A percentile compares a stretch with the other conserved stretches of the same genome.
phyloP scores from a whole-genome alignment of 2,888 invertebrate species.

The Melieria omissa region DNA sequence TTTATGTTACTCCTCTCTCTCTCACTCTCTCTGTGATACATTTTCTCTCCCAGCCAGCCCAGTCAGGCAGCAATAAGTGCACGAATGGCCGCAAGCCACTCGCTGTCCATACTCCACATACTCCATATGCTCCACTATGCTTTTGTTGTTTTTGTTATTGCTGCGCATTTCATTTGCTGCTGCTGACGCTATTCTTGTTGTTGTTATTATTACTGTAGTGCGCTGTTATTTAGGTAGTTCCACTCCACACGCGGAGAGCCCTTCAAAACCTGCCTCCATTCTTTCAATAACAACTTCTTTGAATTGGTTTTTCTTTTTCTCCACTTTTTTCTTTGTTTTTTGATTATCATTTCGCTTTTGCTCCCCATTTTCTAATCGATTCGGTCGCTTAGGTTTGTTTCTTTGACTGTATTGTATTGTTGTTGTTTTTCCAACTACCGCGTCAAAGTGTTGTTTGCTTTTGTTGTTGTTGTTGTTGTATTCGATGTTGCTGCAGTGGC shows the following conservation, averaged over 20 bases:
- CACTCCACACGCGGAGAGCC: background rate
- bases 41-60: too few relatives aligned
- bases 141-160: background rate
- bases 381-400: background rate
- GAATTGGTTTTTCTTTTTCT: background rate
- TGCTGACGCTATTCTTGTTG: too few relatives aligned
- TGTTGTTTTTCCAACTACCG: constrained; percentile 2
- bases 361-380: constrained; percentile 4
- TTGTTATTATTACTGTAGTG: too few relatives aligned
- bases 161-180: background rate
- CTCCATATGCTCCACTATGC: background rate
- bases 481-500: background rate
- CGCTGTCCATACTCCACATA: too few relatives aligned
- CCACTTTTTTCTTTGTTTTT: background rate
- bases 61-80: too few relatives aligned
- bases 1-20: too few relatives aligned
- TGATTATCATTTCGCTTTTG: background rate
- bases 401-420: background rate
- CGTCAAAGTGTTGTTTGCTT: background rate
- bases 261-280: background rate
- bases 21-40: too few relatives aligned
- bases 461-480: background rate
- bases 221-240: background rate
- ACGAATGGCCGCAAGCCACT: too few relatives aligned
- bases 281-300: constrained; percentile 4